Percentiles rank a stretch among this genome's conserved stretches.
phyloP scores from a whole-genome alignment of 2,113 vertebrate genomes.

The Ammodramus savannarum region DNA sequence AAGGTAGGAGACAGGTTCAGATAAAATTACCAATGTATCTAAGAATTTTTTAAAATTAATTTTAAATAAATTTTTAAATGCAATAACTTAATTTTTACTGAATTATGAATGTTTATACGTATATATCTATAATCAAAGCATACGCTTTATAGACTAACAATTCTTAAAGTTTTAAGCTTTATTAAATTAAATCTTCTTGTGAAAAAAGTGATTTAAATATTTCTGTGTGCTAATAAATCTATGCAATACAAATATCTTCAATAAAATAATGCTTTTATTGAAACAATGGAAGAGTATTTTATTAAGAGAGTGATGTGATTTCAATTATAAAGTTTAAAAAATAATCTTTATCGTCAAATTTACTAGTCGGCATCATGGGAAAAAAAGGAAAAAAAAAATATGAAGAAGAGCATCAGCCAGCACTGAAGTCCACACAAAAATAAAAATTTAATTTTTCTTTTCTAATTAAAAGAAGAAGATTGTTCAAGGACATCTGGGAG shows the following conservation, averaged over 20 bases:
- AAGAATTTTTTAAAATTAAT: not conserved
- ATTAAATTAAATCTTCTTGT: not conserved
- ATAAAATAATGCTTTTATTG: not conserved
- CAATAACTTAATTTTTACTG: not conserved
- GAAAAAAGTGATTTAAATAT: not conserved
- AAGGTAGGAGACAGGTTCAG: not conserved
- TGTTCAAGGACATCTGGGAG: not conserved
- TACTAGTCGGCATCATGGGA: not conserved
- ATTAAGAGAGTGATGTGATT: not conserved
- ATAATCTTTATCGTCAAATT: not conserved
- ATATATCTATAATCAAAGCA: not conserved
- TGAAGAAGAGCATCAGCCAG: not conserved
- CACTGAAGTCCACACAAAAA: not conserved
- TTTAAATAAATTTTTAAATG: not conserved
- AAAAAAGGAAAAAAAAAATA: not conserved
- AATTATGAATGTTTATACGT: not conserved
- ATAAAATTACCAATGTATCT: not conserved
- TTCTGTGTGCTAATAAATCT: not conserved
- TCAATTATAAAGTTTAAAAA: not conserved
- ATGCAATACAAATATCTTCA: not conserved
- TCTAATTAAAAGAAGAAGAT: slow-evolving; percentile 18
- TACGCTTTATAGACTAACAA: not conserved
- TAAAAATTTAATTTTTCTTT: not conserved
- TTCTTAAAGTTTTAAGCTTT: not conserved
- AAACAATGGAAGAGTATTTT: not conserved